Evolutionary conservation across 2,797 vertebrate genomes (phyloP).

Genomic region (Sphaeramia orbicularis): DNA sequence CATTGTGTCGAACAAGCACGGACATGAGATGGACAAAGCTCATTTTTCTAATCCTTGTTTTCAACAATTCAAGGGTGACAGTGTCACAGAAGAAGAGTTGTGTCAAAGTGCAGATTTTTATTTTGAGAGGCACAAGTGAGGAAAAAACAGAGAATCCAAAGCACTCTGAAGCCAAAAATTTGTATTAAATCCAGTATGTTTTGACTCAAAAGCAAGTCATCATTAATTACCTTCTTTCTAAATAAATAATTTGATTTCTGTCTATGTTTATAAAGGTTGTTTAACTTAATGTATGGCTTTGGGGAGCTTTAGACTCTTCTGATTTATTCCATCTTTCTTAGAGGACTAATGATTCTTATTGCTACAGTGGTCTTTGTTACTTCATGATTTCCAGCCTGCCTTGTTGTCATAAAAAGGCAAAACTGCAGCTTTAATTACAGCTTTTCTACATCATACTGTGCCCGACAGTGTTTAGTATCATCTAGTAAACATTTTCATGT

Average conservation of each 20-base stretch:
- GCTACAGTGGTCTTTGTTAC: slow-evolving; percentile 5
- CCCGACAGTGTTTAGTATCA: slow-evolving; percentile 20
- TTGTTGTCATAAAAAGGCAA: slow-evolving; percentile 18
- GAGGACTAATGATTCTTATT: neutral
- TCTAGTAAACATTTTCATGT: slow-evolving; percentile 8
- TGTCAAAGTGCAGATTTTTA: slow-evolving; percentile 13
- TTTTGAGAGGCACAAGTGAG: neutral
- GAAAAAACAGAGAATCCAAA: slow-evolving; percentile 11
- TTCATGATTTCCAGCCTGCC: slow-evolving; percentile 18
- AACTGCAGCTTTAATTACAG: slow-evolving; percentile 16
- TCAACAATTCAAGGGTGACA: neutral
- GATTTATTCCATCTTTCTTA: slow-evolving; percentile 11
- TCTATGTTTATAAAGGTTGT: slow-evolving; percentile 3
- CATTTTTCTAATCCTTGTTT: slow-evolving; percentile 9
- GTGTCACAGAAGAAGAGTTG: neutral
- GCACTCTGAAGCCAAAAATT: slow-evolving; percentile 20
- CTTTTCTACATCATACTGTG: slow-evolving; percentile 17
- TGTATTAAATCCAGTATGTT: slow-evolving; percentile 25
- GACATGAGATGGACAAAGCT: slow-evolving; percentile 21
- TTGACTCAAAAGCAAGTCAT: slow-evolving; percentile 2
- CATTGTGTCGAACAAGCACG: slow-evolving; percentile 7
- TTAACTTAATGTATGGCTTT: slow-evolving; percentile 32
- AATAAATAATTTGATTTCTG: slow-evolving; percentile 1
- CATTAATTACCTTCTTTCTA: slow-evolving; percentile 11
- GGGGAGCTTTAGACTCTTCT: slow-evolving; percentile 17